Conservation (phyloP, 2,113 vertebrate genomes). For the Cyprinodon tularosa region DNA sequence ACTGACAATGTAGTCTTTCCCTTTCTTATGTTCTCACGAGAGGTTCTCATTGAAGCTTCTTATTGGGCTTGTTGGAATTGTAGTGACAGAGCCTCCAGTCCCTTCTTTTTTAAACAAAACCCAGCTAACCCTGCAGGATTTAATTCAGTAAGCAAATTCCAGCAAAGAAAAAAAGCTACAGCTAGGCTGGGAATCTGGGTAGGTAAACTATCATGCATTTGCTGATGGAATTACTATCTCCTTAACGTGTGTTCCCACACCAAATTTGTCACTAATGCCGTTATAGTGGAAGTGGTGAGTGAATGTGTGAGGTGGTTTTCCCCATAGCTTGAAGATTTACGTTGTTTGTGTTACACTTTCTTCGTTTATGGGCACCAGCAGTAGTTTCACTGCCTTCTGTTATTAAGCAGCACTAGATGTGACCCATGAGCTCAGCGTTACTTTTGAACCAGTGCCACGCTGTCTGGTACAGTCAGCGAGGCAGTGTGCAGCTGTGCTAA, state of each 20-base stretch:
- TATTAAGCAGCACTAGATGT: conserved; percentile 48
- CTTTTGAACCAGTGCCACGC: conserved; percentile 70
- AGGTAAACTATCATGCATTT: conserved; percentile 71
- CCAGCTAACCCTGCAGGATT: conserved; percentile 61
- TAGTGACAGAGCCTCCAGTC: conserved; percentile 67
- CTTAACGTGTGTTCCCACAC: conserved; percentile 64
- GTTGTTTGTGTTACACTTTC: conserved; percentile 41
- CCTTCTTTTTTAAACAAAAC: conserved; percentile 70
- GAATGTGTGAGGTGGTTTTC: conserved; percentile 35
- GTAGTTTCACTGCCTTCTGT: conserved; percentile 43
- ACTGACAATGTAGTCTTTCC: conserved; percentile 51
- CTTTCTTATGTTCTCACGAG: conserved; percentile 63
- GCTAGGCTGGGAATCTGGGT: conserved; percentile 71
- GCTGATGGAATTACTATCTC: conserved; percentile 59
- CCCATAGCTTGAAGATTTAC: conserved; percentile 18
- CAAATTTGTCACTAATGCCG: conserved; percentile 28
- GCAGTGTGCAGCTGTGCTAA: conserved; percentile 65
- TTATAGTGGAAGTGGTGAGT: conserved; percentile 27
- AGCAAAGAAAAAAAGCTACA: conserved; percentile 56
- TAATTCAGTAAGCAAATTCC: conserved; percentile 71
- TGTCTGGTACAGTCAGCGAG: conserved; percentile 59
- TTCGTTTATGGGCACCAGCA: conserved; percentile 40
- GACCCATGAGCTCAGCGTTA: conserved; percentile 75
- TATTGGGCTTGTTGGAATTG: conserved; percentile 67
- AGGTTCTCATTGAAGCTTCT: conserved; percentile 57